Evolutionary conservation across 2,797 vertebrate genomes (phyloP).

Genomic region (Enteromius radiatus): DNA sequence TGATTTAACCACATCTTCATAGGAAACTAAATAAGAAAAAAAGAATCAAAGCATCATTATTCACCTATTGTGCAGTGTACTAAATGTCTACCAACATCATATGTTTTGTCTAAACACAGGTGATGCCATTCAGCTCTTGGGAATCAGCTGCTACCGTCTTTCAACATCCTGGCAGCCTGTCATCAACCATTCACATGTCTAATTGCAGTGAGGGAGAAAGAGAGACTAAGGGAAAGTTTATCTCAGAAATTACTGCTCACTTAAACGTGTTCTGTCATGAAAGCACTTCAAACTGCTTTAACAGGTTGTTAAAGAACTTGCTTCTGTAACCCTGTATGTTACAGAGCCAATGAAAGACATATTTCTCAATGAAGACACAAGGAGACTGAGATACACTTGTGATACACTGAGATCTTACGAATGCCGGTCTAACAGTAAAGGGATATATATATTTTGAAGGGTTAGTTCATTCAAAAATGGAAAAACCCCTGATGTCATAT

Average conservation of each 20-base stretch:
- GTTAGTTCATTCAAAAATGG: neutral
- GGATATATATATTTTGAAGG: neutral
- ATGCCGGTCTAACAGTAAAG: neutral
- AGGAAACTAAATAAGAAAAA: neutral
- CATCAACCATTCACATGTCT: constrained; percentile 37
- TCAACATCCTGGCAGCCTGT: constrained; percentile 36
- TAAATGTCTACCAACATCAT: constrained; percentile 29
- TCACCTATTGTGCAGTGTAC: neutral
- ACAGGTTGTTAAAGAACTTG: constrained; percentile 28
- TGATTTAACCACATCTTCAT: neutral
- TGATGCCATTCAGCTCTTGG: constrained; percentile 46
- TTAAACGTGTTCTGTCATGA: constrained; percentile 39
- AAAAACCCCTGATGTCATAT: no score
- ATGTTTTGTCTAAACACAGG: constrained; percentile 50
- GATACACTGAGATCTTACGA: neutral
- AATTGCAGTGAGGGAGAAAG: constrained; percentile 12
- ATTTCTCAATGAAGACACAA: constrained; percentile 12
- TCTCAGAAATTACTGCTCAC: constrained; percentile 38
- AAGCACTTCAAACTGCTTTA: constrained; percentile 26
- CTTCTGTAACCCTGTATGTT: constrained; percentile 8
- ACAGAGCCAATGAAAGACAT: neutral
- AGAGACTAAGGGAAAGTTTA: constrained; percentile 33
- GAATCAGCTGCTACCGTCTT: constrained; percentile 39
- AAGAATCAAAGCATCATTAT: neutral
- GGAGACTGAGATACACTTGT: neutral